These are phyloP conservation scores for Trichogramma dendrolimi DNA, from an alignment of 2,888 invertebrate species.

Conservation along the genomic window DNA sequence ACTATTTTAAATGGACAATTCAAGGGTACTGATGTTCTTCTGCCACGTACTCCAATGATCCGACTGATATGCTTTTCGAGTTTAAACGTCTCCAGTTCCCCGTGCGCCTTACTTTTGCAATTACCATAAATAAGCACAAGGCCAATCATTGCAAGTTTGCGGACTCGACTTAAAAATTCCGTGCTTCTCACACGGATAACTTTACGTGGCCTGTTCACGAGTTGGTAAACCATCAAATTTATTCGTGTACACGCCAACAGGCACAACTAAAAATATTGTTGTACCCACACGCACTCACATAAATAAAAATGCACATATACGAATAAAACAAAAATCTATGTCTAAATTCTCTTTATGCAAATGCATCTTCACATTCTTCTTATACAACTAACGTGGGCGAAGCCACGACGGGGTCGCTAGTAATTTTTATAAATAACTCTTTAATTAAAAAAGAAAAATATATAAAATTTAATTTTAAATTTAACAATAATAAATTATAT, in stretches of 20 bases:
- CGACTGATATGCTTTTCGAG: slow-evolving; percentile 29
- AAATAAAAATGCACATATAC: no score
- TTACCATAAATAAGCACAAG: slow-evolving; percentile 46
- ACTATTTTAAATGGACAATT: slow-evolving; percentile 33
- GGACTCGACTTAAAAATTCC: slow-evolving; percentile 41
- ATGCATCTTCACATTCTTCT: no score
- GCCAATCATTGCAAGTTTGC: slow-evolving; percentile 41
- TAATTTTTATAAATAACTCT: no score
- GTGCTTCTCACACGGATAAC: slow-evolving; percentile 44
- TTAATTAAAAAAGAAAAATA: no score
- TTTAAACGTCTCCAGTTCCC: slow-evolving; percentile 40
- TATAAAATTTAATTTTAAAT: no score
- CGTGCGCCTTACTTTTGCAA: slow-evolving; percentile 39
- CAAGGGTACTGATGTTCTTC: slow-evolving; percentile 24
- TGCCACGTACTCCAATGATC: slow-evolving; percentile 31
- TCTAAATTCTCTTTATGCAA: no score
- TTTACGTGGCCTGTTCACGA: slow-evolving; percentile 44
- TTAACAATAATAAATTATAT: no score
- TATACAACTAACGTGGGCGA: no score
- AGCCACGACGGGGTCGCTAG: no score
- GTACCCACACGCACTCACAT: not conserved
- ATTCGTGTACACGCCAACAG: not conserved
- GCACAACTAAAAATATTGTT: slow-evolving; percentile 19
- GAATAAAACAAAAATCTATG: no score
- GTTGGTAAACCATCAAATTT: slow-evolving; percentile 25